Percentiles rank a stretch among this genome's conserved stretches.
These are phyloP conservation scores for Harpegnathos saltator DNA, from an alignment of 1,140 invertebrate genomes.

Conservation along the genomic window DNA sequence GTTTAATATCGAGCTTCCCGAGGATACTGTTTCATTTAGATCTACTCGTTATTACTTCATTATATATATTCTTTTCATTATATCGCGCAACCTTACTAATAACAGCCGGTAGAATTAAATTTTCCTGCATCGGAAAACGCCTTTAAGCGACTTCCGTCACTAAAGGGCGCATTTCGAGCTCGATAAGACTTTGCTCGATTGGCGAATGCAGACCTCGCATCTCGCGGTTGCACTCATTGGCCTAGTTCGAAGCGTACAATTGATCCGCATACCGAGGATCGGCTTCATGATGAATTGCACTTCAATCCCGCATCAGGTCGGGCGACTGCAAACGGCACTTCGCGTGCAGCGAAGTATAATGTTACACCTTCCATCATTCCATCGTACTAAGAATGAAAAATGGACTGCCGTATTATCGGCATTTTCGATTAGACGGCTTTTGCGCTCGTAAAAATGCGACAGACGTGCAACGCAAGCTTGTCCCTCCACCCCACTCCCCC, in stretches of 20 bases:
- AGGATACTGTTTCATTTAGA: not conserved
- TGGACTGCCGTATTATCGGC: conserved; percentile 44
- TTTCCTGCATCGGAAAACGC: not conserved
- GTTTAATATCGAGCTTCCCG: too few species aligned
- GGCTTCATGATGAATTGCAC: conserved; percentile 50
- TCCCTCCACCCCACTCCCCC: too few species aligned
- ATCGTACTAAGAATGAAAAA: conserved; percentile 41
- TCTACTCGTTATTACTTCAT: not conserved
- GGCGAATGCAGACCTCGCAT: conserved; percentile 38
- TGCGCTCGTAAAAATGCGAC: conserved; percentile 37
- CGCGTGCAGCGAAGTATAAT: conserved; percentile 27
- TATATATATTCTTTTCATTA: not conserved
- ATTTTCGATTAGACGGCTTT: conserved; percentile 37
- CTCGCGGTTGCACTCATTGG: conserved; percentile 54
- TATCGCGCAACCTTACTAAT: not conserved
- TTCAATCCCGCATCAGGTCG: conserved; percentile 1
- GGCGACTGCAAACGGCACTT: not conserved
- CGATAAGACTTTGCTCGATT: not conserved
- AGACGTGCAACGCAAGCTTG: not conserved
- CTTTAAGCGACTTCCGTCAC: not conserved
- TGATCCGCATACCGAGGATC: conserved; percentile 52
- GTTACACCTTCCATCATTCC: conserved; percentile 15
- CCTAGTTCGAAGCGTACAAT: conserved; percentile 65
- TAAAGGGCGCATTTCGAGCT: not conserved
- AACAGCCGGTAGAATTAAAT: not conserved